Conservation (phyloP, 2,888 invertebrate species). For the Amphipoea oculea region DNA sequence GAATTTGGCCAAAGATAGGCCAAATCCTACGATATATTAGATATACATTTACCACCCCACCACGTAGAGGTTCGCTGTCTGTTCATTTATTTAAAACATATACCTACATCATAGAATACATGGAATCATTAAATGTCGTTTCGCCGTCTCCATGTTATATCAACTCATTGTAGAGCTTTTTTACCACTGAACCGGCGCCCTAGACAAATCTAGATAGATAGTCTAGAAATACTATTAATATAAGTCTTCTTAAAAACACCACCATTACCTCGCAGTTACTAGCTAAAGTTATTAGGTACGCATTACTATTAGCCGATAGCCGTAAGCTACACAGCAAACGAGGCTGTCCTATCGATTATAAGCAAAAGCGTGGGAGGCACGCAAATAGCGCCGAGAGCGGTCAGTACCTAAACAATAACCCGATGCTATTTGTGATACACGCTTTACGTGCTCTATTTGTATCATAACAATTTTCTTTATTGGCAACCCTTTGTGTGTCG, state of each 20-base stretch:
- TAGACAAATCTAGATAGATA: conserved; percentile 16
- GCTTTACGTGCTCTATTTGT: conserved; percentile 35
- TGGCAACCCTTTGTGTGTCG: conserved; percentile 27
- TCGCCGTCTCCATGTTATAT: conserved; percentile 16
- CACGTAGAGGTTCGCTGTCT: conserved; percentile 41
- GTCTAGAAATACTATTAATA: not conserved
- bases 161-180: conserved; percentile 52
- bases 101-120: conserved; percentile 4
- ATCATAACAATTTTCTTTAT: conserved; percentile 40
- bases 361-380: conserved; percentile 65
- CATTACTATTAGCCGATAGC: conserved; percentile 25
- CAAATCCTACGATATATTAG: too few species aligned
- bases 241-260: not conserved
- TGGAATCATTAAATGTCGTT: conserved; percentile 35
- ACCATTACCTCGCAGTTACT: conserved; percentile 6
- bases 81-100: conserved; percentile 7
- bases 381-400: conserved; percentile 72
- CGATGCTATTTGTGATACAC: conserved; percentile 54
- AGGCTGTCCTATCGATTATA: conserved; percentile 70
- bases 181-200: conserved; percentile 32
- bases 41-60: not conserved
- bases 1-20: too few species aligned
- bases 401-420: conserved; percentile 70
- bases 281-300: not conserved
- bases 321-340: conserved; percentile 44